phyloP scores from a whole-genome alignment of 2,888 invertebrate genomes.

The Incurvaria masculella region DNA sequence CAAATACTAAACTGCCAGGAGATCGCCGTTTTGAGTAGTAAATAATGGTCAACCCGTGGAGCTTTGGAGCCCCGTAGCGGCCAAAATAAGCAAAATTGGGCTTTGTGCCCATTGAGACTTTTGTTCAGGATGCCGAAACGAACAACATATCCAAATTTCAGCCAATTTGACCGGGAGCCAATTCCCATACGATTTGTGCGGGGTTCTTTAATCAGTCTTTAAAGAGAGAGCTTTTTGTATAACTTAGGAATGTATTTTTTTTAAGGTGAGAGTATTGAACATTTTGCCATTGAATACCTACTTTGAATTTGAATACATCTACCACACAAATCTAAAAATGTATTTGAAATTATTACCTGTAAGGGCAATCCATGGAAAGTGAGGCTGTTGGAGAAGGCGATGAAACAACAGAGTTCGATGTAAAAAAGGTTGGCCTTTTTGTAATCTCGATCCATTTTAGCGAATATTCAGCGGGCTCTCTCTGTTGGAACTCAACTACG shows the following conservation, averaged over 20 bases:
- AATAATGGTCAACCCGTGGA: too few relatives aligned
- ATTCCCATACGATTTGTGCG: too few relatives aligned
- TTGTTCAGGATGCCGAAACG: too few relatives aligned
- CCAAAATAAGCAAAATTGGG: too few relatives aligned
- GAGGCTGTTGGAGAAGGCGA: slow-evolving; percentile 51
- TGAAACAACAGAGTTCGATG: slow-evolving; percentile 35
- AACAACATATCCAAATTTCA: too few relatives aligned
- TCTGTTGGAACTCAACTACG: slow-evolving; percentile 71
- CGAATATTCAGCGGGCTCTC: slow-evolving; percentile 69
- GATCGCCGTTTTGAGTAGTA: too few relatives aligned
- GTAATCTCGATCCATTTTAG: slow-evolving; percentile 79
- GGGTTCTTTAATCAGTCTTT: too few relatives aligned
- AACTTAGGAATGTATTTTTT: not conserved
- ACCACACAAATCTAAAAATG: slow-evolving; percentile 5
- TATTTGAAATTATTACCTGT: slow-evolving; percentile 51
- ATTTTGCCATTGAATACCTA: not conserved
- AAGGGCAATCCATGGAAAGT: slow-evolving; percentile 61
- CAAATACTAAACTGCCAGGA: too few relatives aligned
- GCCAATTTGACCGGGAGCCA: too few relatives aligned
- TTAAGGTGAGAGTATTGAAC: not conserved
- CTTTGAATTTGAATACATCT: slow-evolving; percentile 4
- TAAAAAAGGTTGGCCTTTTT: slow-evolving; percentile 58
- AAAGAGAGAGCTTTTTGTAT: too few relatives aligned
- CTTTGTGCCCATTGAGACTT: too few relatives aligned
- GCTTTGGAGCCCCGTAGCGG: too few relatives aligned